Evolutionary conservation across 2,797 vertebrate genomes (phyloP), one percentile per base, ranked within the genome.

Genomic region (Myripristis murdjan): DNA sequence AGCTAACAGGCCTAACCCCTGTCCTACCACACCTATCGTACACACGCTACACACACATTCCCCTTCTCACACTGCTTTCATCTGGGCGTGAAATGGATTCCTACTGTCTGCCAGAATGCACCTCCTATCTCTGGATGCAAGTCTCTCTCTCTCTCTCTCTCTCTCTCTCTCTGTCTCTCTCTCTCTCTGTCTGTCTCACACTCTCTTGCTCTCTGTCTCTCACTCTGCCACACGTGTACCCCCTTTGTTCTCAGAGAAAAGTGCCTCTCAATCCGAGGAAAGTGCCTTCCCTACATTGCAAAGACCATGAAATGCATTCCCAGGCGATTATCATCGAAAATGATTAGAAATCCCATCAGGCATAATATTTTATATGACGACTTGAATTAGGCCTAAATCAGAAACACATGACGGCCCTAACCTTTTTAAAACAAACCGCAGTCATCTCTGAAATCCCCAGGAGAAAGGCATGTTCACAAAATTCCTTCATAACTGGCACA

Each of bases 331-430:
- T 81, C 82, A 89, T 86, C 48, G 59, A 78, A 90, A 90, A 84
- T 84, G 90, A 94, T 92, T 91, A 84, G 87, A 91, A 92, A 89
- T 92, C 93, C 91, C 86, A 89, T 79, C 46, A 82, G 86, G 89
- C 79, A 77, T 89, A 90, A 92, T 93, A 89, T 93, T 92, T 93
- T 92, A 89, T 91, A 86, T 80, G 87, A 90, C 82, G 85, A 84
- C 82, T 73, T 81, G 81, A 92, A 91, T 92, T 87, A 83, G 67
- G 72, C 77, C 87, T 78, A 93, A 94, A 94, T 92, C 78, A 93
- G 88, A 95, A 94, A 92, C 93, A 95, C 85, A 94, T 93, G 93
- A 91, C n/a, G 74, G 73, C 78, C 81, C 63, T 83, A 91, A 90
- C 86, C 83, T 89, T 92, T 91, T 83, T 83, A 85, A 86, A 91